These are phyloP conservation scores for Salmo trutta DNA, from an alignment of 2,797 vertebrate genomes.

Conservation along the genomic window DNA sequence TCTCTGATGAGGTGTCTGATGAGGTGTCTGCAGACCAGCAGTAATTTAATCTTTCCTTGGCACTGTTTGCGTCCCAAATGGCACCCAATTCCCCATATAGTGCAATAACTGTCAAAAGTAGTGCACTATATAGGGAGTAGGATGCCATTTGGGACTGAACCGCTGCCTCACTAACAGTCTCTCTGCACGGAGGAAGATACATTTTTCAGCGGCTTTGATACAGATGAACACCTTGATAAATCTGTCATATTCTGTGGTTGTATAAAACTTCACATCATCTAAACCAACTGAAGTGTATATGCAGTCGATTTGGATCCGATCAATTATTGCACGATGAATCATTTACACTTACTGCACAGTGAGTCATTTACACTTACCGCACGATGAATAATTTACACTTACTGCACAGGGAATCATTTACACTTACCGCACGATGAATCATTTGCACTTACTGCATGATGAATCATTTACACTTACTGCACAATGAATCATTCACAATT, in stretches of 20 bases:
- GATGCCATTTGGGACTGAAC: not conserved
- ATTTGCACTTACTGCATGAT: too few species aligned
- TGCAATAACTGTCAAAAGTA: not conserved
- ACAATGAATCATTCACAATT: too few species aligned
- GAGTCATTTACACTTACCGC: too few species aligned
- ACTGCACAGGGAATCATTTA: too few species aligned
- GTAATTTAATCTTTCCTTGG: slow-evolving; percentile 71
- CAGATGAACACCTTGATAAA: slow-evolving; percentile 61
- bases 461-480: too few species aligned
- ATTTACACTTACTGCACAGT: slow-evolving; percentile 40
- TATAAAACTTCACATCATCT: not conserved
- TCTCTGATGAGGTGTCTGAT: slow-evolving; percentile 21
- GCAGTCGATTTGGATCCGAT: slow-evolving; percentile 69
- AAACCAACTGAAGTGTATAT: not conserved
- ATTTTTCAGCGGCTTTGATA: slow-evolving; percentile 61
- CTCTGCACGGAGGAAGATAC: slow-evolving; percentile 58
- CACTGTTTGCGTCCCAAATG: not conserved
- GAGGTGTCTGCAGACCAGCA: slow-evolving; percentile 60
- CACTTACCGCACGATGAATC: too few species aligned
- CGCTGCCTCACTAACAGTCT: slow-evolving; percentile 62
- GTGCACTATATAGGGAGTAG: not conserved
- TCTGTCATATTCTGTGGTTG: slow-evolving; percentile 59
- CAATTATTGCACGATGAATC: slow-evolving; percentile 54
- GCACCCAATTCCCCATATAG: not conserved
- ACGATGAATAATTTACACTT: too few species aligned